Evolutionary conservation across 2,113 vertebrate genomes (phyloP), one percentile per base, ranked within the genome.

Genomic region (Leptobrachium leishanense): DNA sequence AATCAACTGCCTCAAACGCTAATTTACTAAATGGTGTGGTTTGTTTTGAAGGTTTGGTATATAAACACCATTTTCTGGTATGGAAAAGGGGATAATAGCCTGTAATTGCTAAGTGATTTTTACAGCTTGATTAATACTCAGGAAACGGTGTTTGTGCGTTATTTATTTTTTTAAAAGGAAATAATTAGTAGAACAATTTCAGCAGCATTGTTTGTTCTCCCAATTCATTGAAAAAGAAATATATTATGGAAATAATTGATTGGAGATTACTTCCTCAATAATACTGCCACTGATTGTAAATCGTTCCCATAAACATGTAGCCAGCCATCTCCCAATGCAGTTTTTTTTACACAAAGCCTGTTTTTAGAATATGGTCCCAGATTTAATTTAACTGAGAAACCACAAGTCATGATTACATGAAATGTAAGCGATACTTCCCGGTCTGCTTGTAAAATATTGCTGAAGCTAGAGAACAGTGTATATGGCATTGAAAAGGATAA

Each of bases 171-270:
- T 88, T 85, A 88, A 90, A 89, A 93, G 89, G 90, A 93, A 93
- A 89, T 87, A 90, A 93, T 92, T 91, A 90, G 90, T 90, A 90
- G 89, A 87, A 90, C 84, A 89, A 89, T 82, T 88, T 88, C 74
- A 68, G 59, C 64, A 46, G 54, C 63, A 68, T 53, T 59, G 70
- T 79, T 79, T 79, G 62, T 79, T 73, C 71, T 79, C 50, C 64
- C 46, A 66, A 68, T 86, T 91, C 82, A 81, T 90, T 90, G 89
- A 85, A 89, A 90, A 31, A 91, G 89, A 85, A 87, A 92, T 93
- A 92, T 93, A 92, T 92, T 92, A 90, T 87, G 90, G 91, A 92
- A 91, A 87, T 90, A 84, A 92, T 92, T 92, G 91, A 91, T 91
- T 90, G 90, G 89, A 90, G 84, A 90, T 89, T 83, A 64, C 89